These are phyloP conservation scores for Odontocolon sp. DNA, from an alignment of 2,888 invertebrate genomes.

Conservation along the genomic window DNA sequence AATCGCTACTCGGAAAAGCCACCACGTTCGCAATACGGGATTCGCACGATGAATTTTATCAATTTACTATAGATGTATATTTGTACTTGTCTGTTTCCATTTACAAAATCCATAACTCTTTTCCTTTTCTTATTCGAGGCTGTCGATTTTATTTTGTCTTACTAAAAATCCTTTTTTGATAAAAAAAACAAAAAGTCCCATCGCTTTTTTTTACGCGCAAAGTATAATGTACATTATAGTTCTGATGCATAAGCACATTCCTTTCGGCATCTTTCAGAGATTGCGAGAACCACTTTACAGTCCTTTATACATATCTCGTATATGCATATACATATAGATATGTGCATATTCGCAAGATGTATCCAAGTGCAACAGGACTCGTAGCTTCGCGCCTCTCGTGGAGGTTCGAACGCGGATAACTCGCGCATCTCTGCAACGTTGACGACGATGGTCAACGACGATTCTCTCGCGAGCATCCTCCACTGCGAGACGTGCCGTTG, in stretches of 20 bases:
- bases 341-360: slow-evolving; percentile 20
- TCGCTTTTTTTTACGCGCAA: too few species aligned
- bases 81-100: too few species aligned
- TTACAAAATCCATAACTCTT: too few species aligned
- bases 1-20: slow-evolving; percentile 35
- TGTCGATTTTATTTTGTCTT: too few species aligned
- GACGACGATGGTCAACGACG: slow-evolving; percentile 23
- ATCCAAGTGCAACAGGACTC: not conserved
- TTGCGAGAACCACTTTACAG: slow-evolving; percentile 1
- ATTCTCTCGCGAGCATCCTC: slow-evolving; percentile 12
- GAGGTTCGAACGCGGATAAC: slow-evolving; percentile 2
- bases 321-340: not conserved
- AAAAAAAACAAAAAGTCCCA: too few species aligned
- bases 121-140: too few species aligned
- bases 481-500: not conserved
- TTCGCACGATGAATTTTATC: too few species aligned
- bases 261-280: slow-evolving; percentile 25
- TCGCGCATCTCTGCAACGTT: not conserved
- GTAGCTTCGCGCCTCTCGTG: slow-evolving; percentile 8
- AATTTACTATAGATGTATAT: too few species aligned
- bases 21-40: slow-evolving; percentile 4
- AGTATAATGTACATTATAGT: too few species aligned
- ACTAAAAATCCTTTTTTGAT: too few species aligned
- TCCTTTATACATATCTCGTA: not conserved
- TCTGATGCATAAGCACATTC: too few species aligned